Base-by-base conservation (phyloP, 2,797 vertebrate genomes). In the Molossus molossus region DNA sequence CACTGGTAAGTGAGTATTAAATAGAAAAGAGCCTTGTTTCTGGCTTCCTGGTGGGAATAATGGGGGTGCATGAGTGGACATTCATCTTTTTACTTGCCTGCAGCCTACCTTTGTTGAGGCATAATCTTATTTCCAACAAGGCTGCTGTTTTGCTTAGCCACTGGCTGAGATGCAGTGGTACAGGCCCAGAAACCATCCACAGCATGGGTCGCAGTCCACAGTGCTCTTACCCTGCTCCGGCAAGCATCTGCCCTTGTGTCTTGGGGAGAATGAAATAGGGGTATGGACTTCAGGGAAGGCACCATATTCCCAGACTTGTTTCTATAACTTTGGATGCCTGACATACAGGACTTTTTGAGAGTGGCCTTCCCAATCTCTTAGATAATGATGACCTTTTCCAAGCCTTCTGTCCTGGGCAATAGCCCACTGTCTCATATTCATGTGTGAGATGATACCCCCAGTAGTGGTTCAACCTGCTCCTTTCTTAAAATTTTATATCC, bases 21-120 rank as follows among this genome's bases (percentile, higher is more conserved):
- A 89, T 69, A 69, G 53, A 79, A 96, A 85, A 10, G 3, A 72
- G 18, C 62, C 73, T 33, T 67, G 14, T 65, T 95, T 91, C 62
- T 96, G 76, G 23, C 1, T 84, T 86, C n/a, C 12, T 80, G 3
- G 4, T 83, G 69, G 81, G 60, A 87, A 79, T 11, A 60, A 58
- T 53, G 13, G 75, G 37, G 37, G 29, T 0, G 0, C 40, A 25
- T 14, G 15, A 67, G 40, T 80, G 55, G 23, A 65, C 60, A 37
- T 64, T 89, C 81, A 70, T 29, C 21, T 80, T 92, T 86, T 90
- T 69, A 57, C 20, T 65, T 33, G 81, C 58, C 77, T 23, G 57
- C 33, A 72, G 29, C 11, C 40, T 85, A 55, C 9, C 37, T 96
- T 91, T 20, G 12, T 50, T 76, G 79, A 95, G 67, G 21, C 14